Conservation (phyloP, 2,113 vertebrate genomes). For the Amphiprion ocellaris region DNA sequence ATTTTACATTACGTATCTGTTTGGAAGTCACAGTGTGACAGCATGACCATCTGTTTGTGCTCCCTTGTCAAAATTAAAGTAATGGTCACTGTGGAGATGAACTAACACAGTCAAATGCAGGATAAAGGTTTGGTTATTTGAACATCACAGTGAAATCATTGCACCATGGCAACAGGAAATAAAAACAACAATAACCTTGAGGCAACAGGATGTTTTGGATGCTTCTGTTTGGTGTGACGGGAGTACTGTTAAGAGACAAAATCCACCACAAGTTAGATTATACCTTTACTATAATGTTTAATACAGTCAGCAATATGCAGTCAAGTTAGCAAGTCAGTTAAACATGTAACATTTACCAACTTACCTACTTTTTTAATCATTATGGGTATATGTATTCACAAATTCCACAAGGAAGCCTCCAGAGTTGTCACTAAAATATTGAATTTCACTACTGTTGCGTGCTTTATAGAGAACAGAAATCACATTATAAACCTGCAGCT, state of each 20-base stretch:
- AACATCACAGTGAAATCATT: constrained; percentile 47
- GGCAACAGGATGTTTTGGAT: constrained; percentile 7
- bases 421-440: too few relatives aligned
- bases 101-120: constrained; percentile 24
- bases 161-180: constrained; percentile 45
- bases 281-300: neutral
- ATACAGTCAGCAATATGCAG: too few relatives aligned
- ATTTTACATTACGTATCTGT: constrained; percentile 7
- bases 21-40: constrained; percentile 30
- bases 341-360: neutral
- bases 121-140: constrained; percentile 56
- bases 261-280: neutral
- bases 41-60: constrained; percentile 61
- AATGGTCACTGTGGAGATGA: constrained; percentile 18
- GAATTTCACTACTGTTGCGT: too few relatives aligned
- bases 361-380: neutral
- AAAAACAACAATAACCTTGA: neutral
- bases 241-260: neutral
- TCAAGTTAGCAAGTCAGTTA: neutral
- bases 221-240: neutral
- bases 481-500: neutral
- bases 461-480: too few relatives aligned
- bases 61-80: constrained; percentile 29
- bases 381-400: too few relatives aligned
- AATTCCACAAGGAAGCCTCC: too few relatives aligned